A percentile compares a stretch with the other conserved stretches of the same genome.
These are phyloP conservation scores for Lycopodina hypogea DNA, from an alignment of 37 sponge, comb jelly and placozoan species.

Conservation along the genomic window DNA sequence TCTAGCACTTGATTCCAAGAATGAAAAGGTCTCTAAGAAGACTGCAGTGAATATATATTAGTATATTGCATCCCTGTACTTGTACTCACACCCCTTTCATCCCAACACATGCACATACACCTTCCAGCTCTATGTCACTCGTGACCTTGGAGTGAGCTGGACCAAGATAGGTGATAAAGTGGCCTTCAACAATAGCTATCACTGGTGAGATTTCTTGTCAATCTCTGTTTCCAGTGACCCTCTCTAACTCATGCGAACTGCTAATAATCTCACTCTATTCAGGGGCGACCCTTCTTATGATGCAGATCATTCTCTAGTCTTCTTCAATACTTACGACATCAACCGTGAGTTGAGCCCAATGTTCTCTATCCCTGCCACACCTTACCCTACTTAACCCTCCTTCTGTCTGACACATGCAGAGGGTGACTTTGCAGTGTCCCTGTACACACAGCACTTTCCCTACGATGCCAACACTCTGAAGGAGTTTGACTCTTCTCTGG, in stretches of 20 bases:
- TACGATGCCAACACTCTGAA: background rate
- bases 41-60: too few relatives aligned
- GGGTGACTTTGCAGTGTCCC: conserved; percentile 30
- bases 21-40: background rate
- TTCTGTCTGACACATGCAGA: background rate
- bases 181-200: conserved; percentile 7
- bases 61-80: too few relatives aligned
- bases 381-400: background rate
- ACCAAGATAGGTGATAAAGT: conserved; percentile 40
- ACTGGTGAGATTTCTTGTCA: conserved; percentile 19
- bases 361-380: background rate
- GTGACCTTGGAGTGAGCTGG: conserved; percentile 29
- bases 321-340: conserved; percentile 39
- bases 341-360: background rate
- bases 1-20: conserved; percentile 10
- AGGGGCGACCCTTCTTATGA: conserved; percentile 43
- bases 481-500: conserved; percentile 65
- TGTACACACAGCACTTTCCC: conserved; percentile 40
- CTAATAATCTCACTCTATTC: background rate
- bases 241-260: background rate
- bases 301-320: conserved; percentile 7
- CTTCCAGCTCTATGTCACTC: conserved; percentile 40
- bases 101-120: background rate
- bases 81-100: background rate
- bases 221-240: background rate